Conservation (phyloP, 1,140 invertebrate genomes). For the Drosophila equinoxialis region DNA sequence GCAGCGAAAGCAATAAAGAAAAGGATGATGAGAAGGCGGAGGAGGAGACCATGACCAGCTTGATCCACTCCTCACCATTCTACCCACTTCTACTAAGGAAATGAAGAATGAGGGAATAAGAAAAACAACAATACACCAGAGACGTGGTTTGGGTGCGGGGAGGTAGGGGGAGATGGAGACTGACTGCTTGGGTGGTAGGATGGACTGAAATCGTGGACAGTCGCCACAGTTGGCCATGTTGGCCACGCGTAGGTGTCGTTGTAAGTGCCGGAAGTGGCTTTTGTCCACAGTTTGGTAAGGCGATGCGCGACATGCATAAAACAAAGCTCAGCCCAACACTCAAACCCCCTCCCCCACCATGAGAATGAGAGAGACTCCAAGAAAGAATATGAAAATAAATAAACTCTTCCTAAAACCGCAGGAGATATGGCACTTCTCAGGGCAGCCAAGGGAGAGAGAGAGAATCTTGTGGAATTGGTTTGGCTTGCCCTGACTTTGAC, state of each 20-base stretch:
- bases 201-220: not conserved
- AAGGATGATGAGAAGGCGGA: no score
- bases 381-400: slow-evolving; percentile 41
- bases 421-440: not conserved
- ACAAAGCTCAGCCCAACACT: slow-evolving; percentile 29
- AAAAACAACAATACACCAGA: slow-evolving; percentile 4
- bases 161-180: not conserved
- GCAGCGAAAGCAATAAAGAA: no score
- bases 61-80: no score
- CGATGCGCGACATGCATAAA: slow-evolving; percentile 51
- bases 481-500: no score
- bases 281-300: slow-evolving; percentile 31
- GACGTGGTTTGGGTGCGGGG: no score
- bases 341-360: not conserved
- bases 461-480: not conserved
- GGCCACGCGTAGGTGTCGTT: slow-evolving; percentile 46
- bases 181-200: not conserved
- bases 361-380: not conserved
- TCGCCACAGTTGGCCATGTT: slow-evolving; percentile 15
- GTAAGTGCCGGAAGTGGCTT: slow-evolving; percentile 48
- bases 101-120: slow-evolving; percentile 4
- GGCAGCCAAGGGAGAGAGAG: not conserved
- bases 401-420: slow-evolving; percentile 20
- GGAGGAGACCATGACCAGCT: no score
- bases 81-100: not conserved